Base-by-base conservation (phyloP, 1,140 invertebrate species). In the Drosophila bocqueti region DNA sequence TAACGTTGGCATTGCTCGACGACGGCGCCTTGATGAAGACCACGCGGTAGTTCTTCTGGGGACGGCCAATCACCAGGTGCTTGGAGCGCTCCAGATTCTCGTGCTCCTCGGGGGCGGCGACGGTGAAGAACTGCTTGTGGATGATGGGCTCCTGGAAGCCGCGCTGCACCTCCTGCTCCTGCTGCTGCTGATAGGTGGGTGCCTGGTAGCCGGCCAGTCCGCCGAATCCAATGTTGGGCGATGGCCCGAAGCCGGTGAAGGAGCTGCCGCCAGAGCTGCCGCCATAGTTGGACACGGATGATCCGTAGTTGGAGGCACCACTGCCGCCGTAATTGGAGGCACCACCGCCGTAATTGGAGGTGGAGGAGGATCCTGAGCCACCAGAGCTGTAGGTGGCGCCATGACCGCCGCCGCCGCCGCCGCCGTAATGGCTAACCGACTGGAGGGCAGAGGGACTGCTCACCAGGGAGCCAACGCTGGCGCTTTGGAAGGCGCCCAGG, bases 11-110 rank as follows among this genome's bases (percentile, higher is more conserved):
- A 94, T 47, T 96, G 95, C 64, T 96, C 95, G 96, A 95, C 29
- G 95, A 95, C 40, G 96, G 96, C 34, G 96, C 96, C 94, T 97
- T 97, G 93, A 97, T 97, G 95, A 97, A 97, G 83, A 97, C 96
- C 79, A 97, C 97, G 84, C 97, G 96, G 93, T 97, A 97, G 93
- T 97, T 96, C 83, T 97, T 97, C 93, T 96, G 96, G 57, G 96
- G 94, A 10, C 95, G 94, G 6, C 92, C 92, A 57, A 93, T 90
- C 46, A 93, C 92, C 63, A 93, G 55, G 31, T 93, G 92, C 74
- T 92, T 92, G 46, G 80, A 54, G 45, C 92, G 81, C 50, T 79
- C 76, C 73, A 81, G 64, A 54, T 60, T 80, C 49, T 93, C 89
- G 26, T 80, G 75, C 68, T 93, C 92, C 46, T 93, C 92, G 38